Conservation (phyloP, 2,888 invertebrate genomes). For the Trissolcus japonicus region DNA sequence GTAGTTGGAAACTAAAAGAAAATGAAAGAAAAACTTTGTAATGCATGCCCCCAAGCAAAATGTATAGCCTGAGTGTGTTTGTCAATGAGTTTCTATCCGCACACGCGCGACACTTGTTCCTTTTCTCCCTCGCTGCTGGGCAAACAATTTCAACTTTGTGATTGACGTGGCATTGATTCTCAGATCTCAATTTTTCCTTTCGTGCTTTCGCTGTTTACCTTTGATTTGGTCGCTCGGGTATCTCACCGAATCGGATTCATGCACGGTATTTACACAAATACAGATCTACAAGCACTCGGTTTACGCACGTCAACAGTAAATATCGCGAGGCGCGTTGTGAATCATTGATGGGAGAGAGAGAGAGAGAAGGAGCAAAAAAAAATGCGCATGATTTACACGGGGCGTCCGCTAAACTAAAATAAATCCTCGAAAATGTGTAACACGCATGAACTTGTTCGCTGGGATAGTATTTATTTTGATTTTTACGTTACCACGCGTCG, state of each 20-base stretch:
- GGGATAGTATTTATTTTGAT: conserved; percentile 36
- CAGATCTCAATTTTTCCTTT: conserved; percentile 42
- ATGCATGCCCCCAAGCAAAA: background rate
- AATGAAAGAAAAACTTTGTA: background rate
- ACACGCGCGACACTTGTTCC: background rate
- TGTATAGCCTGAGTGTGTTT: background rate
- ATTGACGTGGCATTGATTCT: conserved; percentile 39
- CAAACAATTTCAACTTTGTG: conserved; percentile 31
- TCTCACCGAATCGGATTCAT: conserved; percentile 32
- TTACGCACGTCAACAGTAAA: conserved; percentile 49
- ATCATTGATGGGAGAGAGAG: conserved; percentile 46
- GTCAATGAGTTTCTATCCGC: background rate
- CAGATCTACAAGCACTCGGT: conserved; percentile 25
- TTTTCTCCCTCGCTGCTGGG: background rate
- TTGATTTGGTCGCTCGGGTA: conserved; percentile 38
- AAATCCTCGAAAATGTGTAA: conserved; percentile 39
- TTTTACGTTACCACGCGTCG: conserved; percentile 1
- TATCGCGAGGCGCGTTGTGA: conserved; percentile 43
- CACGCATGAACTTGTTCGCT: conserved; percentile 1
- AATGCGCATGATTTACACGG: conserved; percentile 41
- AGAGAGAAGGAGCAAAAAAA: conserved; percentile 37
- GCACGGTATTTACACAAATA: conserved; percentile 41
- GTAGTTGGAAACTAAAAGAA: background rate
- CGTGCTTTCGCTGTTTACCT: conserved; percentile 40
- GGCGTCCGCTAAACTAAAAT: conserved; percentile 42